Evolutionary conservation across 2,888 invertebrate genomes (phyloP).

Genomic region (Pachymerium ferrugineum): DNA sequence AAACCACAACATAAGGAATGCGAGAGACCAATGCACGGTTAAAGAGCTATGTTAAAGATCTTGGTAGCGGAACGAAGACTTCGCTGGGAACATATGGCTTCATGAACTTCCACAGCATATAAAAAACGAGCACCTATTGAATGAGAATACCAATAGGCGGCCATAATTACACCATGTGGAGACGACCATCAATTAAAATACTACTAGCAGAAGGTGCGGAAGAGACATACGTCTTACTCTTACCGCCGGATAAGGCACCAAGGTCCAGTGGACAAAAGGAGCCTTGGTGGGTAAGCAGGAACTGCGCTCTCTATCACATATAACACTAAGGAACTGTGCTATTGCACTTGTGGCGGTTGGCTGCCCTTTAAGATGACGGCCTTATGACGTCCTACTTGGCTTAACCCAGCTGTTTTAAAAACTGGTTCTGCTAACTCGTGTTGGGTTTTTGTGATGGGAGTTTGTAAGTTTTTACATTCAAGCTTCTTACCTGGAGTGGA

Average conservation of each 20-base stretch:
- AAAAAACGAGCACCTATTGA: too few species aligned
- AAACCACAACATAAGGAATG: too few species aligned
- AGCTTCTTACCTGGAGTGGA: background rate
- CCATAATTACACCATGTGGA: conserved; percentile 8
- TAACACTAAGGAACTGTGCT: conserved; percentile 17
- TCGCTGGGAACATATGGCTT: too few species aligned
- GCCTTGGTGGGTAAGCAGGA: conserved; percentile 18
- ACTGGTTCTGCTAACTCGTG: too few species aligned
- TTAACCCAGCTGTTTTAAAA: conserved; percentile 5
- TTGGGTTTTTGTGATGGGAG: too few species aligned
- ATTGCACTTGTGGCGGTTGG: conserved; percentile 17
- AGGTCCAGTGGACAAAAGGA: conserved; percentile 17
- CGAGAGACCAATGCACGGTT: too few species aligned
- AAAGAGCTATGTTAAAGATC: too few species aligned
- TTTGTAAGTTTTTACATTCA: too few species aligned
- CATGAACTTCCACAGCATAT: too few species aligned
- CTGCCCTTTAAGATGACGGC: conserved; percentile 23
- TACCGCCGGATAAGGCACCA: conserved; percentile 27
- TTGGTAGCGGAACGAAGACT: too few species aligned
- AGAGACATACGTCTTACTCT: conserved; percentile 16
- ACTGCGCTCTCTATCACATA: conserved; percentile 23
- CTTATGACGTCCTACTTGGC: conserved; percentile 7
- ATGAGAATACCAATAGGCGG: too few species aligned
- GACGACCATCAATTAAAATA: conserved; percentile 12
- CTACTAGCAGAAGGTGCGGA: background rate